Conservation (phyloP, 2,113 vertebrate species). For the Probosciger aterrimus region DNA sequence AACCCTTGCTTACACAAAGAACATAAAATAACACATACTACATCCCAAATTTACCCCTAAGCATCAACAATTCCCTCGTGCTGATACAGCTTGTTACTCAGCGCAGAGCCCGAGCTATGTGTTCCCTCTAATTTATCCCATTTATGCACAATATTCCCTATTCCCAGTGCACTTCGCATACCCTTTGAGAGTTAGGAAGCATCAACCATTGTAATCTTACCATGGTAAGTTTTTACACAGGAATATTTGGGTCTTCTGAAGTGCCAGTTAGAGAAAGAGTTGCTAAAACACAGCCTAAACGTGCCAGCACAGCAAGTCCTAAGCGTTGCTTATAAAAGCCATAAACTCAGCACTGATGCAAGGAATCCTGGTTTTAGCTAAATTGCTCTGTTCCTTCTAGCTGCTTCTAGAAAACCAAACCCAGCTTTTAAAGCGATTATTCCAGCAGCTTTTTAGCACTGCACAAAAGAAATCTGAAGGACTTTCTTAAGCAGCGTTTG, state of each 20-base stretch:
- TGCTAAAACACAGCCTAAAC: background rate
- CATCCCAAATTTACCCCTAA: background rate
- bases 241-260: background rate
- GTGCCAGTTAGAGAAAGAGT: background rate
- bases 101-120: background rate
- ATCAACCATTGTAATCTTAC: rapidly evolving
- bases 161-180: background rate
- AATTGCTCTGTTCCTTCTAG: background rate
- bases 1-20: background rate
- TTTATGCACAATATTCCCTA: background rate
- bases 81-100: background rate
- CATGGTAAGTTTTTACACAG: background rate
- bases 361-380: background rate
- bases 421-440: background rate
- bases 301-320: background rate
- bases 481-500: background rate
- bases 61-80: background rate
- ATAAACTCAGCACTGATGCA: background rate
- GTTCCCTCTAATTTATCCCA: background rate
- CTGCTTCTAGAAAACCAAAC: background rate
- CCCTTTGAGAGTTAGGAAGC: background rate
- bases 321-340: rapidly evolving
- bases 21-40: rapidly evolving
- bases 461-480: background rate
- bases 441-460: background rate